Evolutionary conservation across 2,113 vertebrate species (phyloP).

Genomic region (Irena cyanogastra): DNA sequence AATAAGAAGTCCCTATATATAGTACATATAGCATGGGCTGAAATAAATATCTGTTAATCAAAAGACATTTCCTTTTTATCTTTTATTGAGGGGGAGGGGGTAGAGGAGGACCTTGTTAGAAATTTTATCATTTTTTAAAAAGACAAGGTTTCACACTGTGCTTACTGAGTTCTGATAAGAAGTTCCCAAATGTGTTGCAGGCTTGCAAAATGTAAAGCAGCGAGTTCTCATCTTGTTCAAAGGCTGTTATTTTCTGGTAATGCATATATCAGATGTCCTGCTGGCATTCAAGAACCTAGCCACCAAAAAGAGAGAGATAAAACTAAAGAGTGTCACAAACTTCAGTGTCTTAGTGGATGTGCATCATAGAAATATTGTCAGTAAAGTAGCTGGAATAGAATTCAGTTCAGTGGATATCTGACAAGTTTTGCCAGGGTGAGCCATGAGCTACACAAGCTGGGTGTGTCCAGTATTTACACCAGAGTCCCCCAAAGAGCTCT

Average conservation of each 20-base stretch:
- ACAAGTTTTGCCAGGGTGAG: neutral
- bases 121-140: neutral
- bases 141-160: neutral
- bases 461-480: neutral
- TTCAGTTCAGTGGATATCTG: neutral
- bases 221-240: neutral
- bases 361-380: neutral
- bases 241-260: neutral
- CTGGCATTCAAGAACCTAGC: neutral
- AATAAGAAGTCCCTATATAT: neutral
- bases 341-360: neutral
- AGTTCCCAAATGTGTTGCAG: neutral
- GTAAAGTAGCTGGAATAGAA: neutral
- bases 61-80: neutral
- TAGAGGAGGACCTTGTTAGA: neutral
- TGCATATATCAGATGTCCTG: neutral
- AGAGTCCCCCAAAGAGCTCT: neutral
- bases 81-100: neutral
- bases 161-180: neutral
- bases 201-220: neutral
- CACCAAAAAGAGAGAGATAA: neutral
- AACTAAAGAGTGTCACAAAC: neutral
- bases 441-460: neutral
- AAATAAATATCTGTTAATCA: neutral
- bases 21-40: neutral